These are phyloP conservation scores for Andrena trimmerana DNA, from an alignment of 2,888 invertebrate species.

Conservation along the genomic window DNA sequence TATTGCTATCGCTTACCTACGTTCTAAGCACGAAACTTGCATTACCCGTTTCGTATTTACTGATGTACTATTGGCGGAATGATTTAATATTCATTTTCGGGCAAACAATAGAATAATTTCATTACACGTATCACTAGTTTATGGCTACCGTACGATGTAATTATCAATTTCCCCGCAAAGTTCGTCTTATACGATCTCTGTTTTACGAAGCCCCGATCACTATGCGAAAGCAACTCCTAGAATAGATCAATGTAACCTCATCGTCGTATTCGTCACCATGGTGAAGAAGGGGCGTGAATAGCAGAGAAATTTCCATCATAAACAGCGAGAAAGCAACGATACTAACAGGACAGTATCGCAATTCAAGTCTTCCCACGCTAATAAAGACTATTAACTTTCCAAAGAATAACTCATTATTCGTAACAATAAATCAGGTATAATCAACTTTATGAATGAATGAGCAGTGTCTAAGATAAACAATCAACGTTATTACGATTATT, in stretches of 20 bases:
- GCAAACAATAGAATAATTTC: neutral
- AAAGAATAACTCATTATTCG: neutral
- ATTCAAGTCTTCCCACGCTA: neutral
- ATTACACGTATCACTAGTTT: neutral
- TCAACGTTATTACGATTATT: too few relatives aligned
- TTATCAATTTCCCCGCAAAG: neutral
- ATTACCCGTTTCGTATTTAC: neutral
- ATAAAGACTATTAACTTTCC: neutral
- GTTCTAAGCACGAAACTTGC: slow-evolving; percentile 1
- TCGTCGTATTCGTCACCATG: slow-evolving; percentile 66
- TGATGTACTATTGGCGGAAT: neutral
- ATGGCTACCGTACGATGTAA: neutral
- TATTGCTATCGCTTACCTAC: slow-evolving; percentile 1
- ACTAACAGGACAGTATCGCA: neutral
- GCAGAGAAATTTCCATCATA: slow-evolving; percentile 20
- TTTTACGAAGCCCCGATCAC: neutral
- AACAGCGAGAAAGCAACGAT: neutral
- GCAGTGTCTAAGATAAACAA: too few relatives aligned
- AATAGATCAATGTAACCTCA: slow-evolving; percentile 66
- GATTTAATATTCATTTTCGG: neutral
- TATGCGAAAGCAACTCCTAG: slow-evolving; percentile 3
- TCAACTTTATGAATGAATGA: too few relatives aligned
- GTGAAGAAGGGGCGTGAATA: slow-evolving; percentile 56
- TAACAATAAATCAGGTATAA: neutral
- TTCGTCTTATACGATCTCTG: neutral